Conservation (phyloP, 2,113 vertebrate genomes). For the Antechinus stuartii region DNA sequence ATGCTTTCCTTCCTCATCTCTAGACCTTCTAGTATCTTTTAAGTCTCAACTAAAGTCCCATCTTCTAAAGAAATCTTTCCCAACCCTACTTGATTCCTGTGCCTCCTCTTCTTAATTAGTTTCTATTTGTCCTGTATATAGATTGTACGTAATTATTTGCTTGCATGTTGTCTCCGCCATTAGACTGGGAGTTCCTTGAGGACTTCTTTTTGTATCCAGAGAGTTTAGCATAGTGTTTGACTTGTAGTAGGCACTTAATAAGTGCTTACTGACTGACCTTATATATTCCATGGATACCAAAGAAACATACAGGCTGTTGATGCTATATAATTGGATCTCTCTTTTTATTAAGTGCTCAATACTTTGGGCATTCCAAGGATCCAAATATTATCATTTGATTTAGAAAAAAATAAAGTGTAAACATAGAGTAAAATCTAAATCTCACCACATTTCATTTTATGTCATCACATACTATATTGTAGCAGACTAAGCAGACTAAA, state of each 20-base stretch:
- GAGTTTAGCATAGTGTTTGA: not conserved
- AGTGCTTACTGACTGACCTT: not conserved
- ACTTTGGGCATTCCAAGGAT: not conserved
- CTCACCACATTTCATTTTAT: not conserved
- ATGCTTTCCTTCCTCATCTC: not conserved
- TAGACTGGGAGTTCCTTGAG: not conserved
- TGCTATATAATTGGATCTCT: not conserved
- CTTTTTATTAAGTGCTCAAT: not conserved
- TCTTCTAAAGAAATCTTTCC: not conserved
- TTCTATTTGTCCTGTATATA: not conserved
- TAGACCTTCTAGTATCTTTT: not conserved
- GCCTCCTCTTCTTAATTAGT: not conserved
- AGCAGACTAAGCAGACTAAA: not conserved
- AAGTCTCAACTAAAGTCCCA: not conserved
- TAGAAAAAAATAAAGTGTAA: not conserved
- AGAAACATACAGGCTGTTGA: not conserved
- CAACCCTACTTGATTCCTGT: not conserved
- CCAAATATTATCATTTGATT: not conserved
- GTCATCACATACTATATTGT: not conserved
- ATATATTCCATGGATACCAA: not conserved
- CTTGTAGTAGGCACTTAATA: not conserved
- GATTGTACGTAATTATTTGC: not conserved
- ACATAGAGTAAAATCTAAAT: not conserved
- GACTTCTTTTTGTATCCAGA: not conserved
- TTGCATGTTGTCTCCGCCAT: not conserved